Conservation (phyloP, 2,797 vertebrate genomes). For the Paedocypris micromegethes region DNA sequence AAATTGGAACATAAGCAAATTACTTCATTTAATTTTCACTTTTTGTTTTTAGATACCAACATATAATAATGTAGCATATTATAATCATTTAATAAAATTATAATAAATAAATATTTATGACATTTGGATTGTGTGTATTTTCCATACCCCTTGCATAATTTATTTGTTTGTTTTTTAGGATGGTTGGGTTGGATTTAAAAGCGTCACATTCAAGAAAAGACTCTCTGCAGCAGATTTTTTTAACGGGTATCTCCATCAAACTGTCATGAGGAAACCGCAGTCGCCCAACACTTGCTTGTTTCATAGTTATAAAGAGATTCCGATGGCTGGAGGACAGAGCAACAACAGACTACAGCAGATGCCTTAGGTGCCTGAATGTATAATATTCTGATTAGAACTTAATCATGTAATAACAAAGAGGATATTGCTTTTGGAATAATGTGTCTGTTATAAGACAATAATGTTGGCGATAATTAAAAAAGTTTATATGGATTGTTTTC, state of each 20-base stretch:
- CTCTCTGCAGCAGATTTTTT: conserved; percentile 89
- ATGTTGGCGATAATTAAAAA: not conserved
- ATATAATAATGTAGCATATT: too few species aligned
- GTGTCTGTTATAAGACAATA: conserved; percentile 58
- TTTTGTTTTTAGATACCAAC: too few species aligned
- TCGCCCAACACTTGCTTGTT: conserved; percentile 63
- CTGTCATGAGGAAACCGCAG: conserved; percentile 50
- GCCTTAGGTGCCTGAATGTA: not conserved
- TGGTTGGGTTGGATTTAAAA: conserved; percentile 83
- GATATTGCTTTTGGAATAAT: not conserved
- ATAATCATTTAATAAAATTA: too few species aligned
- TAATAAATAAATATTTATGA: too few species aligned
- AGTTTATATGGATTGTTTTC: too few species aligned
- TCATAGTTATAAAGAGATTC: conserved; percentile 63
- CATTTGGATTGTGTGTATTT: too few species aligned
- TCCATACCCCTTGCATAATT: too few species aligned
- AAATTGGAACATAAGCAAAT: not conserved
- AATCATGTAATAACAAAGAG: not conserved
- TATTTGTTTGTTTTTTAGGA: conserved; percentile 64
- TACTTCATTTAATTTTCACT: not conserved
- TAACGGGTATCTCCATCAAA: conserved; percentile 88
- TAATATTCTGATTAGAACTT: not conserved
- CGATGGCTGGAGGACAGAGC: conserved; percentile 8
- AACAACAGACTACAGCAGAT: not conserved
- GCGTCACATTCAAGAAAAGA: conserved; percentile 77